Evolutionary conservation across 1,140 invertebrate species (phyloP), one percentile per base, ranked within the genome.

Genomic region (Lordiphosa collinella): DNA sequence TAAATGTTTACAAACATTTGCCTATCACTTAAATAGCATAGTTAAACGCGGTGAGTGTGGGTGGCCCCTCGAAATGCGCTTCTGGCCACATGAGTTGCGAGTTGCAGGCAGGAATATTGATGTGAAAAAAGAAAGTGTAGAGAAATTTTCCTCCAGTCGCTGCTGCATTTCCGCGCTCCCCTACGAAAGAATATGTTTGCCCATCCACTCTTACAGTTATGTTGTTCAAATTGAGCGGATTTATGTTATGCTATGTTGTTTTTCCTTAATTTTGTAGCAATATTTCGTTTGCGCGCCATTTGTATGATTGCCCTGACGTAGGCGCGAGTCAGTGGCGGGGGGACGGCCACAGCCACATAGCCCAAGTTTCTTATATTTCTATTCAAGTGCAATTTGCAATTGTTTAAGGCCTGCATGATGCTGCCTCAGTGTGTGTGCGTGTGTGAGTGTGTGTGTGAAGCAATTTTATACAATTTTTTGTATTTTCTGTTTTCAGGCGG

Each of bases 51-150:
- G 80, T 86, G 80, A 86, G 80, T 86, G 71, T 72, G 44, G 76
- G 6, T 82, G 76, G 76, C 71, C 22, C 6, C 53, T 56, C 66
- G 44, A 61, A 59, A 36, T 64, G 69, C 65, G 60, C 63, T 51
- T 44, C 31, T 53, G 62, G 68, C 76, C 76, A 82, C 67, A 76
- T 58, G 58, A 78, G 37, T 40, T 7, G 37, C 62, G 58, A 78
- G 37, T 40, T 7, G 37, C 9, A 10, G 59, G 48, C 66, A 57
- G 56, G 76, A 78, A 76, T 78, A 82, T 82, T 80, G 80, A 86
- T 86, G 75, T 75, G 80, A 65, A 66, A 86, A 85, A 86, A 86
- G 80, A 86, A 86, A 86, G 80, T 86, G 80, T 86, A 86, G 80
- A 86, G 80, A 86, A 86, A 86, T 86, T 86, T 86, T 86, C 67